Evolutionary conservation across 2,113 vertebrate species (phyloP).

Genomic region (Psittacula cyanocephala): DNA sequence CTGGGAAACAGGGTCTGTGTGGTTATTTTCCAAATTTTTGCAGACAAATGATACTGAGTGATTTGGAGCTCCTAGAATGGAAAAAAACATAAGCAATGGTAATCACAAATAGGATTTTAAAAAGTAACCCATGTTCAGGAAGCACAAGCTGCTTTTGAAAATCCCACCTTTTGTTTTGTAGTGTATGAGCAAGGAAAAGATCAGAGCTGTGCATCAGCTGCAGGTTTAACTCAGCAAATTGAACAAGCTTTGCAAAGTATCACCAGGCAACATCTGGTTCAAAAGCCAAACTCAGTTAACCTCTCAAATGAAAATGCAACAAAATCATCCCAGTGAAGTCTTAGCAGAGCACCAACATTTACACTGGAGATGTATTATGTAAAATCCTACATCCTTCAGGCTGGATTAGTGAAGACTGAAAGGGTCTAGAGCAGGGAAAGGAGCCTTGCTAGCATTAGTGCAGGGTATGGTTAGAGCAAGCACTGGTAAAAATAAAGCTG

Average conservation of each 20-base stretch:
- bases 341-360: neutral
- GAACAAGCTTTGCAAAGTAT: conserved; percentile 11
- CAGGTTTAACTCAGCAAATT: conserved; percentile 20
- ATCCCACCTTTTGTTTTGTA: conserved; percentile 5
- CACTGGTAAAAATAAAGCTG: neutral
- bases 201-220: conserved; percentile 7
- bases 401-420: neutral
- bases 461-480: neutral
- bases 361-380: neutral
- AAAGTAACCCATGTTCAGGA: neutral
- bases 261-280: neutral
- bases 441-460: neutral
- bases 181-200: neutral
- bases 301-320: neutral
- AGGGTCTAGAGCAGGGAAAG: neutral
- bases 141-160: neutral
- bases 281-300: conserved; percentile 10
- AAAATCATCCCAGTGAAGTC: neutral
- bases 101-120: neutral
- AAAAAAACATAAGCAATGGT: neutral
- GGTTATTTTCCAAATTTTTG: neutral
- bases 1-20: neutral
- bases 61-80: neutral
- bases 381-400: neutral
- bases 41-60: neutral